Conservation (phyloP, 2,113 vertebrate genomes). For the Erinaceus europaeus region DNA sequence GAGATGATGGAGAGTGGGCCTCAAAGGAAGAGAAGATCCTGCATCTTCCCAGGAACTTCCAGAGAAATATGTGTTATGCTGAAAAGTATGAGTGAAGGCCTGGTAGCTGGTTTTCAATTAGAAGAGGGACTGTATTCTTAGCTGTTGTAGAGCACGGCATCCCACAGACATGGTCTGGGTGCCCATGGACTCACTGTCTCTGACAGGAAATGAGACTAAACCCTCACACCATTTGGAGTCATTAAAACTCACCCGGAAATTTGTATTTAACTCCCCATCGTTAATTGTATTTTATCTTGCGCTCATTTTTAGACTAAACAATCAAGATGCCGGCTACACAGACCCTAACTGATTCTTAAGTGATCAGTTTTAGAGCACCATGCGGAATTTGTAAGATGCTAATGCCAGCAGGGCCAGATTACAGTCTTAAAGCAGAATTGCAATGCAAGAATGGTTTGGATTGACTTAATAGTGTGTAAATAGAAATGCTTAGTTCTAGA, state of each 20-base stretch:
- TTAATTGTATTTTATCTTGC: neutral
- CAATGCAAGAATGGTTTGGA: neutral
- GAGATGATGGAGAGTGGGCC: neutral
- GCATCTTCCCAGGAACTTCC: neutral
- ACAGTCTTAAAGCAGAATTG: neutral
- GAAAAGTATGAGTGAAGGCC: neutral
- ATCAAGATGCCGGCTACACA: neutral
- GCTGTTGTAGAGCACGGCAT: neutral
- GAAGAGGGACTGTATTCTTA: neutral
- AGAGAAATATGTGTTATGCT: neutral
- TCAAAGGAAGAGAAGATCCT: neutral
- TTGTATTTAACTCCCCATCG: neutral
- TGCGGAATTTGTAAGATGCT: neutral
- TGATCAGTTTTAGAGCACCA: neutral
- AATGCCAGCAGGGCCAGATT: neutral
- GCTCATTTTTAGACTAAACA: neutral
- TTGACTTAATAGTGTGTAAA: neutral
- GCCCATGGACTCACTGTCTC: neutral
- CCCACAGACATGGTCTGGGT: neutral
- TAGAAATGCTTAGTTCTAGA: neutral
- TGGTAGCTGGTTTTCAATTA: neutral
- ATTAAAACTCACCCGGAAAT: neutral
- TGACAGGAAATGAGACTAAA: constrained; percentile 5
- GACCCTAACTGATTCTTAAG: constrained; percentile 9
- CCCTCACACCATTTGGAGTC: neutral